phyloP scores from a whole-genome alignment of 2,113 vertebrate species.

The Corythornis vintsioides region DNA sequence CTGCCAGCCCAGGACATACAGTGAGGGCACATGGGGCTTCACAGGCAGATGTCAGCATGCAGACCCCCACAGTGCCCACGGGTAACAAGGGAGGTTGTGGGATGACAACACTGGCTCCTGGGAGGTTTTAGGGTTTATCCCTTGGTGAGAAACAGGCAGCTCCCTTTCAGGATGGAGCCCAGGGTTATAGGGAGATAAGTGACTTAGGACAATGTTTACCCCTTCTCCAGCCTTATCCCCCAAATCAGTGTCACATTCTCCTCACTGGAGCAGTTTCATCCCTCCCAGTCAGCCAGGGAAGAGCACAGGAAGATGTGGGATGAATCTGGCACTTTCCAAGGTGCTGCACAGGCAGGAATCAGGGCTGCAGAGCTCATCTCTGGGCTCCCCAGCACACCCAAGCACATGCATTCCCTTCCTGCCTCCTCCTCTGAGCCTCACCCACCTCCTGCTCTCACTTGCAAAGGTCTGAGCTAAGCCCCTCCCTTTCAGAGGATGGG shows the following conservation, averaged over 20 bases:
- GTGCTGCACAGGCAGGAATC: background rate
- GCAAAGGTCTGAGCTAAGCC: background rate
- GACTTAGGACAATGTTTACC: background rate
- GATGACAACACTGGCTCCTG: background rate
- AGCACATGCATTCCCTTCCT: background rate
- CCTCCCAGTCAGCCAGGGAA: background rate
- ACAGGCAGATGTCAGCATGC: rapidly evolving
- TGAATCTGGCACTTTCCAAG: background rate
- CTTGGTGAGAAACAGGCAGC: background rate
- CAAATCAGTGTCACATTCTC: background rate
- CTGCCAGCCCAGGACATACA: rapidly evolving
- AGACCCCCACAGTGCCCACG: background rate
- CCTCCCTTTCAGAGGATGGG: background rate
- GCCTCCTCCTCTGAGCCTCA: background rate
- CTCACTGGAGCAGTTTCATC: background rate
- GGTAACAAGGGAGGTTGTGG: background rate
- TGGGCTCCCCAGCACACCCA: background rate
- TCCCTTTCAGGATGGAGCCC: background rate
- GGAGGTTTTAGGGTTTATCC: background rate
- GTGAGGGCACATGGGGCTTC: rapidly evolving
- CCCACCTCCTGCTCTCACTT: background rate
- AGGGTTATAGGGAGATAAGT: background rate
- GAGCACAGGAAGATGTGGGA: background rate
- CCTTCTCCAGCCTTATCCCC: background rate
- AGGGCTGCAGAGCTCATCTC: background rate